phyloP scores from a whole-genome alignment of 2,888 invertebrate species.

The Erpobdella octoculata region DNA sequence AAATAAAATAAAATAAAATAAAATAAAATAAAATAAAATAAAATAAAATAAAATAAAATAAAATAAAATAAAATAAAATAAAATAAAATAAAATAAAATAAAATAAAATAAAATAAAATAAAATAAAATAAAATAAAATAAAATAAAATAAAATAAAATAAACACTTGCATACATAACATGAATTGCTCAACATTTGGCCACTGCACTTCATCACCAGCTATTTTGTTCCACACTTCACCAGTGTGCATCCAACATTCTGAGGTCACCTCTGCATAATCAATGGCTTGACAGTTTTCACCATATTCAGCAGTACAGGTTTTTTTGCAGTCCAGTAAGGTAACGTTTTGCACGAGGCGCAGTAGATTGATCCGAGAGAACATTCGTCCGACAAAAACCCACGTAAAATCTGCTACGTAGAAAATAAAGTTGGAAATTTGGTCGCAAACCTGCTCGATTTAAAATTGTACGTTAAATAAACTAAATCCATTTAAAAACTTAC shows the following conservation, averaged over 20 bases:
- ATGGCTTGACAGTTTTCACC: not conserved
- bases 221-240: not conserved
- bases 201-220: not conserved
- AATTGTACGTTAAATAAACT: no score
- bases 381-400: not conserved
- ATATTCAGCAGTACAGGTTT: not conserved
- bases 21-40: not conserved
- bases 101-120: no score
- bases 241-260: conserved; percentile 11
- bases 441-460: no score
- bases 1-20: not conserved
- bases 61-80: no score
- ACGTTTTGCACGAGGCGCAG: not conserved
- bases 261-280: conserved; percentile 3
- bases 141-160: not conserved
- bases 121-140: not conserved
- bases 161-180: not conserved
- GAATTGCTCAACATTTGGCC: conserved; percentile 7
- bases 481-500: no score
- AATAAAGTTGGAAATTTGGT: no score
- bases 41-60: no score
- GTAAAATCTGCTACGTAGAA: no score
- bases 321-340: not conserved
- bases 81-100: no score
- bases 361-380: not conserved